Evolutionary conservation across 2,888 invertebrate genomes (phyloP), one percentile per base, ranked within the genome.

Genomic region (Melanargia galathea): DNA sequence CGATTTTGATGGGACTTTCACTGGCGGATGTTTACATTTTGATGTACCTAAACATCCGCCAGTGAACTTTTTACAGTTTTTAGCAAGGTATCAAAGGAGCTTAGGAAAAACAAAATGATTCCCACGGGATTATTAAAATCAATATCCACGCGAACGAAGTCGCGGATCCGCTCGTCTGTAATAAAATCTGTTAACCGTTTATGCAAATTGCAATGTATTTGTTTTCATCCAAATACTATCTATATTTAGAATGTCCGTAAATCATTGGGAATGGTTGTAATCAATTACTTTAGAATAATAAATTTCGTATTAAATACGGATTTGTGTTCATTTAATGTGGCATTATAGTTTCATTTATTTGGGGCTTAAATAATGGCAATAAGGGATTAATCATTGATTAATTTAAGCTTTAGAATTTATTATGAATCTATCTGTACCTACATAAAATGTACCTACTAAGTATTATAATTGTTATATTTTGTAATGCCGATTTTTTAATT

Each of bases 251-350:
- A 18, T 13, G 51, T 33, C 1, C 33, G 35, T 52, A 35, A 52
- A 52, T 52, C 52, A 52, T 30, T 51, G 30, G 16, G 30, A 20
- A 20, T 13, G 10, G 20, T 46, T 5, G 52, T 52, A 33, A 52
- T 52, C 52, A 52, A 52, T 52, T n/a, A n/a, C n/a, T n/a, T n/a
- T 52, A 52, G 35, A 52, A 13, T 52, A 20, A 52, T 52, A 52
- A 52, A 52, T 52, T 52, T 20, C 4, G 18, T 18, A 43, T 22
- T 52, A 20, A 52, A 35, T 52, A 35, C 20, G 33, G 52, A 52
- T 52, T 52, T 20, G 33, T 52, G 52, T 52, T 35, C 11, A 52
- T 33, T 52, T 52, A 52, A 52, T 35, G 22, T 22, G 33, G 33
- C 20, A 35, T 52, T 20, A 52, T 52, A 52, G 16, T 11, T 33